Conservation (phyloP, 2,797 vertebrate species). For the Parambassis ranga region DNA sequence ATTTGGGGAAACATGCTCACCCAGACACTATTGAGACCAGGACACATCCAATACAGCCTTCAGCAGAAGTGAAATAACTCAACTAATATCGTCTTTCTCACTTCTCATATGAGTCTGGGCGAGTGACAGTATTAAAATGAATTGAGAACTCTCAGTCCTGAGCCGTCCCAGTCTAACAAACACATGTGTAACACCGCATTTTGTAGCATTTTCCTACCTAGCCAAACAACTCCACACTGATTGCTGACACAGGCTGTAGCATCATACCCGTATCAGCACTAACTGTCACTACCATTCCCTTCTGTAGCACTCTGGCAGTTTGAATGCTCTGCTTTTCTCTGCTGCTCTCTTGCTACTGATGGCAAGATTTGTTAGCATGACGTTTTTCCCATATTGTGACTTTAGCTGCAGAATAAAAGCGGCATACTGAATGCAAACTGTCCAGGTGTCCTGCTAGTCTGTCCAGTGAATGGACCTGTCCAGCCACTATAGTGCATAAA, state of each 20-base stretch:
- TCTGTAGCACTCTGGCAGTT: slow-evolving; percentile 12
- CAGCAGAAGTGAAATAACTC: not conserved
- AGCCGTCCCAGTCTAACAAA: slow-evolving; percentile 1
- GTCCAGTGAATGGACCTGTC: slow-evolving; percentile 12
- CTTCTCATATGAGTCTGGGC: not conserved
- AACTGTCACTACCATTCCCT: too few species aligned
- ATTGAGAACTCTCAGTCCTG: not conserved
- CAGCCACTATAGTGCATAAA: slow-evolving; percentile 65
- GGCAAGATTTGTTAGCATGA: not conserved
- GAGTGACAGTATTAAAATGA: not conserved
- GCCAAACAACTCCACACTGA: not conserved
- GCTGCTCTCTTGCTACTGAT: not conserved
- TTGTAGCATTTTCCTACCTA: slow-evolving; percentile 1
- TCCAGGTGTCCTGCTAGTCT: not conserved
- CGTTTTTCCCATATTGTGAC: not conserved
- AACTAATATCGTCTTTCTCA: not conserved
- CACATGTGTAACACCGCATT: not conserved
- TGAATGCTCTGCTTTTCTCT: not conserved
- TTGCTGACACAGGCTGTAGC: not conserved
- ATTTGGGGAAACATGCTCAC: not conserved
- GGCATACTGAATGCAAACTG: slow-evolving; percentile 14
- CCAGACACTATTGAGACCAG: not conserved
- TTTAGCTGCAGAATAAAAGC: slow-evolving; percentile 6
- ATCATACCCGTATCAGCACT: not conserved
- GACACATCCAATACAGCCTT: not conserved